These are phyloP conservation scores for Diadumene lineata DNA, from an alignment of 92 coral and sea anemone species.

Conservation along the genomic window DNA sequence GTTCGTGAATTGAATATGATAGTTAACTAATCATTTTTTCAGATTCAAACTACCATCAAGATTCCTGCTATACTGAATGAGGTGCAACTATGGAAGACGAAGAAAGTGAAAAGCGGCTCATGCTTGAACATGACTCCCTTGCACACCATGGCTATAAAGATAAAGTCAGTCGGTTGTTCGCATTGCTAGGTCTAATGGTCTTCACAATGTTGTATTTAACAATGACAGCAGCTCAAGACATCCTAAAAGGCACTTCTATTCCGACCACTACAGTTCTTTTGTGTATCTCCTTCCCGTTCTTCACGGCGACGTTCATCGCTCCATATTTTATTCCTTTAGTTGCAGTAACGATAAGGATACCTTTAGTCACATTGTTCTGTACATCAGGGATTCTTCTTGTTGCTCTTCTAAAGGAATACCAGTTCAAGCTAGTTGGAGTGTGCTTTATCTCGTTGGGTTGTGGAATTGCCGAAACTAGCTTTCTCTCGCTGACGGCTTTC, in stretches of 20 bases:
- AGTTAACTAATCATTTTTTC: neutral
- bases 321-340: constrained; percentile 53
- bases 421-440: constrained; percentile 54
- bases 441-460: constrained; percentile 51
- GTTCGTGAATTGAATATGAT: neutral
- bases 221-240: constrained; percentile 74
- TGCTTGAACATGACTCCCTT: neutral
- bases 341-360: constrained; percentile 32
- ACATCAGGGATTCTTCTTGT: constrained; percentile 46
- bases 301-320: constrained; percentile 46
- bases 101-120: neutral
- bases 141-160: neutral
- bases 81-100: neutral
- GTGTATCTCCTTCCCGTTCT: constrained; percentile 64
- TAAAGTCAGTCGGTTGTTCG: neutral
- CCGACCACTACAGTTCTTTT: constrained; percentile 65
- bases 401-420: constrained; percentile 40
- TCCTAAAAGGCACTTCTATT: constrained; percentile 53
- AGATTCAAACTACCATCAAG: neutral
- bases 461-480: constrained; percentile 73
- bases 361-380: constrained; percentile 31
- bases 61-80: neutral
- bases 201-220: constrained; percentile 45
- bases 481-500: constrained; percentile 64
- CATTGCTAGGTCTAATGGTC: constrained; percentile 22